Evolutionary conservation across 2,888 invertebrate species (phyloP).

Genomic region (Neoascia interrupta): DNA sequence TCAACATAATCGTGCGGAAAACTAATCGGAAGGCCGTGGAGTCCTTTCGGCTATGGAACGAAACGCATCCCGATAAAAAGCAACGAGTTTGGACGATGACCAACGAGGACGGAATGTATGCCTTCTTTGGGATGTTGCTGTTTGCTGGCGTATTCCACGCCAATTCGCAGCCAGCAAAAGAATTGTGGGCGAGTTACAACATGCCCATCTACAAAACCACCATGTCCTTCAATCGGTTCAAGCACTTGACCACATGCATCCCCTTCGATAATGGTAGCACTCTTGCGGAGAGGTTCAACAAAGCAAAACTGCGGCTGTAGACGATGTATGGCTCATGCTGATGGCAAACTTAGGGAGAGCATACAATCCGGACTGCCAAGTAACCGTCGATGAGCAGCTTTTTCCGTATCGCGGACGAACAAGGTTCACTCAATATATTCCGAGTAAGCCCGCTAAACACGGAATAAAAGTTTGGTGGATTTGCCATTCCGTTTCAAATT

Average conservation of each 20-base stretch:
- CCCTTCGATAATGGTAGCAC: background rate
- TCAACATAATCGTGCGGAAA: background rate
- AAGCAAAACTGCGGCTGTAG: constrained; percentile 1
- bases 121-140: constrained; percentile 36
- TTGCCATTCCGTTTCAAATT: constrained; percentile 68
- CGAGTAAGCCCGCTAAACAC: constrained; percentile 60
- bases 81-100: background rate
- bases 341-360: background rate
- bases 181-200: constrained; percentile 35
- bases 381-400: constrained; percentile 71
- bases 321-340: constrained; percentile 1
- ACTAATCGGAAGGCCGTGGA: constrained; percentile 9
- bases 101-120: constrained; percentile 27
- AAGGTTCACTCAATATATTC: constrained; percentile 71
- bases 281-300: background rate
- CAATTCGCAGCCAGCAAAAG: constrained; percentile 22
- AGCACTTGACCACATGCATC: background rate
- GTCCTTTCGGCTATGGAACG: constrained; percentile 8
- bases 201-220: constrained; percentile 36
- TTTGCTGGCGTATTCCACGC: constrained; percentile 38
- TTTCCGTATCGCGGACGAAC: constrained; percentile 70
- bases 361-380: constrained; percentile 65
- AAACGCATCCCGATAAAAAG: constrained; percentile 1
- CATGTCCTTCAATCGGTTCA: constrained; percentile 19
- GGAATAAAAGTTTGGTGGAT: no score